Percentiles rank a stretch among this genome's conserved stretches.
Evolutionary conservation across 1,140 invertebrate genomes (phyloP).

Genomic region (Diachasma alloeum): DNA sequence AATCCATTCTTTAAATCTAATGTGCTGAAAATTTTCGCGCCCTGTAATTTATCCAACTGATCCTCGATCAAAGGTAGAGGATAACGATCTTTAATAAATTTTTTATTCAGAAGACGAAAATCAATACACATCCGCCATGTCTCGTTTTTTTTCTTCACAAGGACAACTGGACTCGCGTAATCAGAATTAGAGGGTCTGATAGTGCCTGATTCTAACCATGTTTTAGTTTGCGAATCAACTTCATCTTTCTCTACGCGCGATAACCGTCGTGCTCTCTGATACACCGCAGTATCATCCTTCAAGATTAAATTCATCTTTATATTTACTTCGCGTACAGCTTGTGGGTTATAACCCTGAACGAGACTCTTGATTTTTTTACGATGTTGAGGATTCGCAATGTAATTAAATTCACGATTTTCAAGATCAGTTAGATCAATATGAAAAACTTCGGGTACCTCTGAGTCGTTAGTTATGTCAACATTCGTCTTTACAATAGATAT

Average conservation of each 20-base stretch:
- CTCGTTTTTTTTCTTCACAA: constrained; percentile 63
- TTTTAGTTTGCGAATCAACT: constrained; percentile 32
- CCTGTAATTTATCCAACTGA: constrained; percentile 52
- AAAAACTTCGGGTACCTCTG: background rate
- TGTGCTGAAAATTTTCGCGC: constrained; percentile 53
- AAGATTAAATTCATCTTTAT: constrained; percentile 25
- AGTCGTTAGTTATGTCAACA: background rate
- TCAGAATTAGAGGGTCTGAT: constrained; percentile 50
- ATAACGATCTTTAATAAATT: constrained; percentile 56
- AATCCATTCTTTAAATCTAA: constrained; percentile 58
- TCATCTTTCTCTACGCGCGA: constrained; percentile 26
- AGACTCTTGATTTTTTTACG: background rate
- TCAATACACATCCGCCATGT: constrained; percentile 40
- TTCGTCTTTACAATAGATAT: background rate
- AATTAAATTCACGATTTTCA: background rate
- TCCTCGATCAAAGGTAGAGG: constrained; percentile 67
- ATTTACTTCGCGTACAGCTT: no score
- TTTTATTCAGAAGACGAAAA: constrained; percentile 41
- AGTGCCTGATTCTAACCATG: constrained; percentile 36
- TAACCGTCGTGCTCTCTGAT: constrained; percentile 16
- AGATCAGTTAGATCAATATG: background rate
- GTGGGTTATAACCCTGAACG: background rate
- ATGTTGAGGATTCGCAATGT: background rate
- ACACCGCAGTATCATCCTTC: constrained; percentile 24
- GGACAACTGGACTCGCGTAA: constrained; percentile 60